Evolutionary conservation across 2,797 vertebrate species (phyloP).

Genomic region (Champsocephalus esox): DNA sequence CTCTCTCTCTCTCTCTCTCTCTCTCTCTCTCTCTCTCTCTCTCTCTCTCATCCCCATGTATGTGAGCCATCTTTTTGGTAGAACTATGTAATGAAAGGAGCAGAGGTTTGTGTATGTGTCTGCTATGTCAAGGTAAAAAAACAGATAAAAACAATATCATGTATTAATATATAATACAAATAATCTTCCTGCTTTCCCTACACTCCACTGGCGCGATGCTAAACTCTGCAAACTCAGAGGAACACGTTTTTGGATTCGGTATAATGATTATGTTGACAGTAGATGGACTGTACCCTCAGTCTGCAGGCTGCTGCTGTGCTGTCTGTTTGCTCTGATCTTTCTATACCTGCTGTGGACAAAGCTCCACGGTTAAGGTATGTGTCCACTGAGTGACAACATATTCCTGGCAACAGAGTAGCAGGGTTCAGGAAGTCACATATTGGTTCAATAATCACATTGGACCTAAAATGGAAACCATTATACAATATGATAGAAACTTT

Average conservation of each 20-base stretch:
- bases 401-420: background rate
- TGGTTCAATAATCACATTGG: background rate
- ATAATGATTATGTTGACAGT: background rate
- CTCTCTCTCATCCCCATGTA: background rate
- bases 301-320: background rate
- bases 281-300: slow-evolving; percentile 15
- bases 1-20: background rate
- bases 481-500: background rate
- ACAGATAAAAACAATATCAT: background rate
- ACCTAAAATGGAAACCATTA: background rate
- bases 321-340: slow-evolving; percentile 47
- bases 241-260: background rate
- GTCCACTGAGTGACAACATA: background rate
- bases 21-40: background rate
- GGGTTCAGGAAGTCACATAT: background rate
- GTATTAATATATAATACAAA: too few species aligned
- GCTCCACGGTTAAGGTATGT: background rate
- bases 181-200: background rate
- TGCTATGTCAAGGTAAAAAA: background rate
- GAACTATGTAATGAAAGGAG: too few species aligned
- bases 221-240: background rate
- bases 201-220: background rate
- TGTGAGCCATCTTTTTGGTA: background rate
- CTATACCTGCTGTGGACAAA: background rate
- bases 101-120: too few species aligned